Base-by-base conservation (phyloP, 2,888 invertebrate genomes). In the Drosophila nr. perissopoda region DNA sequence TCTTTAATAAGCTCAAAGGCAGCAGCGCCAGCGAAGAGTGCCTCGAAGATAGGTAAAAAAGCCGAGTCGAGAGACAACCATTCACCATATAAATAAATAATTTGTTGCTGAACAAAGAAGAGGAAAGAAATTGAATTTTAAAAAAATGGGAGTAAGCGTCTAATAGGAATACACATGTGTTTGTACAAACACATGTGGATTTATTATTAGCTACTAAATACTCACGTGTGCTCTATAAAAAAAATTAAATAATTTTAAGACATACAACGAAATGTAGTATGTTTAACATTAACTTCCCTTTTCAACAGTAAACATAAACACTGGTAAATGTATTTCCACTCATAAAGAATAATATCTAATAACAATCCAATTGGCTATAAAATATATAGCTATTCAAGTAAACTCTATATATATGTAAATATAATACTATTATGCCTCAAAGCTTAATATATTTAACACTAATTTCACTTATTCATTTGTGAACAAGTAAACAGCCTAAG, bases 1-100 rank as follows among this genome's bases (percentile, higher is more conserved):
- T 83, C 62, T 88, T 88, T 88, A 87, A 88, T 85, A 80, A 76
- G 82, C 71, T 53, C 80, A 80, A 87, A 71, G 77, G 79, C 83
- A 86, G 36, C 65, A 27, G 29, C 33, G 27, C 31, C 69, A 33
- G 56, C 66, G 42, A 52, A 56, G 63, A 59, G n/a, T 52, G 60
- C 42, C 62, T 60, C 59, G 52, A 58, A 62, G 61, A 60, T 65
- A 73, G 69, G 66, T 25, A 25, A 3, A 65, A 66, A 48, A 71
- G 34, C 75, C 42, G 69, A 69, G 78, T 87, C 75, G 75, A 81
- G 80, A 88, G 75, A 70, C 79, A 87, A 78, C 80, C 86, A 81
- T 88, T 85, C 71, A 71, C 33, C 82, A 52, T 70, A 81, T 85
- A 79, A 81, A 85, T 83, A 85, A 83, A 67, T 80, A 79, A 84